Conservation (phyloP, 2,113 vertebrate species). For the Butorides virescens region DNA sequence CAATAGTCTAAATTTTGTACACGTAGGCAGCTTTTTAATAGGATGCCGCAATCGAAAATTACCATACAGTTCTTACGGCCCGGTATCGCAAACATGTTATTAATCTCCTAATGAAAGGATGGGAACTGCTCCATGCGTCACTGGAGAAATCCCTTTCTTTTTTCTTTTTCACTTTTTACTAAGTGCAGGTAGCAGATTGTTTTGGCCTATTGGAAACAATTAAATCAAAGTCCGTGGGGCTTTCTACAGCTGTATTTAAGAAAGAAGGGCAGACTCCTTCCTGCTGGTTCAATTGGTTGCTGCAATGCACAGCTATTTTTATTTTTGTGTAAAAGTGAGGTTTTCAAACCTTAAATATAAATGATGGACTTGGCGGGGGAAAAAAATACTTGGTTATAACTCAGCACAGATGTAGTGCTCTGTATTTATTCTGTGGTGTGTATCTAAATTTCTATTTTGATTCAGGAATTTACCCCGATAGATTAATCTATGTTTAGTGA, state of each 20-base stretch:
- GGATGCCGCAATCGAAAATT: not conserved
- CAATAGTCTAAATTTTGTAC: constrained; percentile 38
- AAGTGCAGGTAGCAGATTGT: not conserved
- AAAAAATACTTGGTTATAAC: not conserved
- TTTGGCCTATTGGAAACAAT: constrained; percentile 25
- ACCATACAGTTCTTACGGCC: not conserved
- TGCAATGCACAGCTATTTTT: not conserved
- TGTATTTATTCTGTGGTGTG: not conserved
- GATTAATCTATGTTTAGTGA: not conserved
- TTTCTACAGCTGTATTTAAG: constrained; percentile 41
- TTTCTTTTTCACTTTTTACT: not conserved
- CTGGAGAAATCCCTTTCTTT: not conserved
- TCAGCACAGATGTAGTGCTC: not conserved
- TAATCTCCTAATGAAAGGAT: constrained; percentile 12
- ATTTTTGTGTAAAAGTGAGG: not conserved
- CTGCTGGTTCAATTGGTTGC: not conserved
- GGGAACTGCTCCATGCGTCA: not conserved
- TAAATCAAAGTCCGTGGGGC: not conserved
- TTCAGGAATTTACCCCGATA: not conserved
- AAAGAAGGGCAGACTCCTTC: not conserved
- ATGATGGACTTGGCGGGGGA: not conserved
- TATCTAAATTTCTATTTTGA: constrained; percentile 8
- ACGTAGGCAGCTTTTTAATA: constrained; percentile 30
- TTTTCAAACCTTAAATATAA: constrained; percentile 39
- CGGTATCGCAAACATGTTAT: not conserved